These are phyloP conservation scores for Noturus placidus DNA, from an alignment of 2,113 vertebrate genomes.

Conservation along the genomic window DNA sequence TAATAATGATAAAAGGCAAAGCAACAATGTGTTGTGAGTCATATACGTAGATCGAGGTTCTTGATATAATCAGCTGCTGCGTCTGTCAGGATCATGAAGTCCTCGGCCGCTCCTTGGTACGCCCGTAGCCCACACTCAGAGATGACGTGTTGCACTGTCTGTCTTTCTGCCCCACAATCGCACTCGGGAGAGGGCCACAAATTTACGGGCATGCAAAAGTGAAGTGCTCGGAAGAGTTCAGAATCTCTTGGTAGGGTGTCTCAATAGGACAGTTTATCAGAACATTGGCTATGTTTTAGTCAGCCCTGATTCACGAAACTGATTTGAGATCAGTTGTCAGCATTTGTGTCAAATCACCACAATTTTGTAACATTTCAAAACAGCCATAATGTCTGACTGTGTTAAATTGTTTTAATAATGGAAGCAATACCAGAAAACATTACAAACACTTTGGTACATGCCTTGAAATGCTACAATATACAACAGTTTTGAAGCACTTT, in stretches of 20 bases:
- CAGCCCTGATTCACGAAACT: neutral
- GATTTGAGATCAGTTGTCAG: neutral
- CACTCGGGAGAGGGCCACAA: too few species aligned
- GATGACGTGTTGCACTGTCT: too few species aligned
- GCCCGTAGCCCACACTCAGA: too few species aligned
- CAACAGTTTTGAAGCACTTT: neutral
- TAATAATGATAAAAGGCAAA: too few species aligned
- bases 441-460: neutral
- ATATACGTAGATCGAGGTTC: too few species aligned
- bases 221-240: neutral
- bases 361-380: neutral
- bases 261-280: neutral
- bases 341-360: neutral
- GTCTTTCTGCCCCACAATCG: too few species aligned
- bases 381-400: neutral
- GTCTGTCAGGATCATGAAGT: too few species aligned
- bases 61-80: too few species aligned
- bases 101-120: too few species aligned
- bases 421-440: neutral
- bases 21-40: too few species aligned
- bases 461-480: neutral
- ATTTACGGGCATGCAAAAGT: neutral
- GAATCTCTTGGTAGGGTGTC: neutral
- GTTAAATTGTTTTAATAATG: too few species aligned
- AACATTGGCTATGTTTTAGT: neutral